Base-by-base conservation (phyloP, 1,140 invertebrate genomes). In the Scaptomyza montana region DNA sequence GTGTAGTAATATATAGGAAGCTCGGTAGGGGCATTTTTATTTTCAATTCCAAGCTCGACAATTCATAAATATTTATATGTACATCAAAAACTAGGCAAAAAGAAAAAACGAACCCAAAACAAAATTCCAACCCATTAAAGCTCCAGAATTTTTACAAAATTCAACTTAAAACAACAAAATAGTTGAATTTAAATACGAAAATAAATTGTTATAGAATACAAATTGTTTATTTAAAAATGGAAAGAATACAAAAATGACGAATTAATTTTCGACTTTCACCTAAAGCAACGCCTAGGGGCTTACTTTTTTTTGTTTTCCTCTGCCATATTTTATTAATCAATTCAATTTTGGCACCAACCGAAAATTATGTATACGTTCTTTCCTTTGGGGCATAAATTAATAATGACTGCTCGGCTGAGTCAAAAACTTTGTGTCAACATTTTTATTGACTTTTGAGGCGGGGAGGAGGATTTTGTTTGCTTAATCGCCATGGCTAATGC, bases 291-390 rank as follows among this genome's bases (percentile, higher is more conserved):
- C 46, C 16, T 39, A 1, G 39, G 39, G 50, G 33, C 39, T 33
- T n/a, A 19, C 25, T n/a, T 8, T 36, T 9, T 36, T 36, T 36
- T 36, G 6, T 36, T 36, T 9, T 36, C 8, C 33, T 8, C 8
- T 9, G 33, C 54, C 36, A 78, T 78, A 53, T 64, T 87, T 87
- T 87, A 82, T 78, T 87, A 86, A 87, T 89, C 78, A 87, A 89
- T 87, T 87, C 68, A 77, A 89, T 77, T 89, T 77, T 68, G 57
- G 21, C 68, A 75, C 65, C 75, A 64, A 74, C 7, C 33, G 25
- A 57, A 87, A 73, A 81, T 87, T 82, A 76, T 77, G 54, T 67
- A 74, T 74, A 76, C 67, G 66, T 46, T 36, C 45, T 9, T 36
- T 8, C 8, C 19, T 10, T 9, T 62, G 50, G 56, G 65, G 39